Evolutionary conservation across 2,113 vertebrate species (phyloP), one percentile per base, ranked within the genome.

Genomic region (Tonatia bakeri): DNA sequence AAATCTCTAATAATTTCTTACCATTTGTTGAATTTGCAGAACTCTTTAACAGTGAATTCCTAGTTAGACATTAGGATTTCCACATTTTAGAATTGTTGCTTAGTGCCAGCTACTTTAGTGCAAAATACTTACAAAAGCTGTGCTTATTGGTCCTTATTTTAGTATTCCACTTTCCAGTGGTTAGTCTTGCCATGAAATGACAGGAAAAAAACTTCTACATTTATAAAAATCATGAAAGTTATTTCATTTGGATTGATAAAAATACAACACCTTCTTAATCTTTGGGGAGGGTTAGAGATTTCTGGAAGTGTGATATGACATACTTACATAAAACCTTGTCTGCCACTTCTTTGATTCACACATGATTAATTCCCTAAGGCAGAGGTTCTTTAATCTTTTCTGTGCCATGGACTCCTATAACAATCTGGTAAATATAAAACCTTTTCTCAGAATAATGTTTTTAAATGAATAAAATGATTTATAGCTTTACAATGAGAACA

Each of bases 361-460:
- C 12, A 4, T 85, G 40, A 40, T 47, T 24, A 10, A 54, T 77
- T 91, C 4, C 14, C 54, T 11, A 65, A 11, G 20, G 20, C 73
- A 56, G 10, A 93, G n/a, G 5, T 59, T 81, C 38, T 94, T 94
- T 97, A 75, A 36, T 17, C 10, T 52, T 94, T 87, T 88, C 72
- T 83, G 52, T 95, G 45, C 31, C 77, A 1, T 79, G 31, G 13
- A 81, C 45, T 7, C 26, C 7, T 64, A 15, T 92, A 94, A 77
- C 45, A 94, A 12, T 90, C 38, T 72, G 40, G 20, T 45, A 94
- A 86, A 64, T 91, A 40, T 67, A 73, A 67, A 96, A 77, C 14
- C n/a, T 65, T 79, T 76, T 38, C 50, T 96, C 52, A 61, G 54
- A 79, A 61, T 90, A 24, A 50, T 76, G 13, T 72, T 89, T 91